These are phyloP conservation scores for mouse (Mus musculus) DNA, from an alignment of 2,113 vertebrate species.

Conservation along the genomic window DNA sequence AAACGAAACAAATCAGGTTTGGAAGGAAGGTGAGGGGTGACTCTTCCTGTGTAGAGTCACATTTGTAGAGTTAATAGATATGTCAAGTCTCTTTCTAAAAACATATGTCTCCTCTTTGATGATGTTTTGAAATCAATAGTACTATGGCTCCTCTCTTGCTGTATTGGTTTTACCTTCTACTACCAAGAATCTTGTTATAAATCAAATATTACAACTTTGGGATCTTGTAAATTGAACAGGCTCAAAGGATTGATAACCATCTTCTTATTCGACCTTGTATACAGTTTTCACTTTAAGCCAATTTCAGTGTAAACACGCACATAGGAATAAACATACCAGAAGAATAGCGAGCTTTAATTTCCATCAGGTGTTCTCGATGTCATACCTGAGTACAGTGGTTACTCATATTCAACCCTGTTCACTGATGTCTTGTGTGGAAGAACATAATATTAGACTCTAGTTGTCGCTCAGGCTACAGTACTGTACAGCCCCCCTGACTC, in stretches of 20 bases:
- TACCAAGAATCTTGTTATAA: background rate
- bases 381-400: background rate
- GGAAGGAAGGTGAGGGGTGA: background rate
- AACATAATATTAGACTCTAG: too few relatives aligned
- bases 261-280: background rate
- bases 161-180: background rate
- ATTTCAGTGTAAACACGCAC: background rate
- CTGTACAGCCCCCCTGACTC: too few relatives aligned
- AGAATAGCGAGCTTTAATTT: background rate
- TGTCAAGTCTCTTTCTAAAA: background rate
- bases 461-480: background rate
- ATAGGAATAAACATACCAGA: background rate
- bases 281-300: background rate
- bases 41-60: background rate
- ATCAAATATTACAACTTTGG: background rate
- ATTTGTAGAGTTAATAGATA: background rate
- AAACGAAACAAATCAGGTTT: background rate
- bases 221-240: background rate
- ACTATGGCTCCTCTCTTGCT: background rate
- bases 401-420: background rate
- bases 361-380: background rate
- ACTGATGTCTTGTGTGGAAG: background rate
- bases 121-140: background rate
- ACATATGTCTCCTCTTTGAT: background rate
- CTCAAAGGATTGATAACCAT: background rate